A percentile compares a stretch with the other conserved stretches of the same genome.
These are phyloP conservation scores for Petrosia ficiformis DNA, from an alignment of 37 sponge, comb jelly and placozoan species.

Conservation along the genomic window DNA sequence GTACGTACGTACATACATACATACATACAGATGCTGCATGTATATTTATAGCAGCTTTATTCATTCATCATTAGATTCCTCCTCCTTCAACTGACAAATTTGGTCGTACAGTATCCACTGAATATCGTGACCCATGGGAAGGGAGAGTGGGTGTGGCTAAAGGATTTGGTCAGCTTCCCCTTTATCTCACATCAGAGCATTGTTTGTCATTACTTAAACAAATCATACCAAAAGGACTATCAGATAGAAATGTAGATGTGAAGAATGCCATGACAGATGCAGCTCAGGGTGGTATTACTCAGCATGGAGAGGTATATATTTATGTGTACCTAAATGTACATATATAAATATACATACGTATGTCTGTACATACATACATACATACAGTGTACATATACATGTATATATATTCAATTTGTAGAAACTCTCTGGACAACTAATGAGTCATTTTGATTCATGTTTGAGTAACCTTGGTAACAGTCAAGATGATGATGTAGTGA, in stretches of 20 bases:
- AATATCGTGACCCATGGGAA: slow-evolving; percentile 75
- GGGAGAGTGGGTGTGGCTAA: slow-evolving; percentile 81
- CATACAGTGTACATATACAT: too few relatives aligned
- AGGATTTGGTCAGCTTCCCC: slow-evolving; percentile 58
- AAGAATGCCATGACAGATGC: slow-evolving; percentile 63
- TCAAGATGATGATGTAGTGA: slow-evolving; percentile 61
- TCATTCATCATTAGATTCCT: slow-evolving; percentile 3
- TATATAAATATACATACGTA: too few relatives aligned
- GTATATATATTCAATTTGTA: too few relatives aligned
- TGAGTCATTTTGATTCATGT: slow-evolving; percentile 82
- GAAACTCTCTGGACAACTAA: slow-evolving; percentile 60
- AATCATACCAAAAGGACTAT: slow-evolving; percentile 69
- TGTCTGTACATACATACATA: too few relatives aligned
- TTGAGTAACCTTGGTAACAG: slow-evolving; percentile 54
- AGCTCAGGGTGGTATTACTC: slow-evolving; percentile 60
- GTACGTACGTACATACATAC: too few relatives aligned
- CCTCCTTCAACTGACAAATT: slow-evolving; percentile 40
- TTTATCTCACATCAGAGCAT: slow-evolving; percentile 28
- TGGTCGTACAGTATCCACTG: slow-evolving; percentile 30
- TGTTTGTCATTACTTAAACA: slow-evolving; percentile 52
- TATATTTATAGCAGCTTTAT: background rate
- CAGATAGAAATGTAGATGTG: slow-evolving; percentile 62
- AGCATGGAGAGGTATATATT: slow-evolving; percentile 66
- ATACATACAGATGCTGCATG: too few relatives aligned
- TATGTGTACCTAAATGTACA: background rate